Evolutionary conservation across 2,888 invertebrate species (phyloP), one percentile per base, ranked within the genome.

Genomic region (Syrphus vitripennis): DNA sequence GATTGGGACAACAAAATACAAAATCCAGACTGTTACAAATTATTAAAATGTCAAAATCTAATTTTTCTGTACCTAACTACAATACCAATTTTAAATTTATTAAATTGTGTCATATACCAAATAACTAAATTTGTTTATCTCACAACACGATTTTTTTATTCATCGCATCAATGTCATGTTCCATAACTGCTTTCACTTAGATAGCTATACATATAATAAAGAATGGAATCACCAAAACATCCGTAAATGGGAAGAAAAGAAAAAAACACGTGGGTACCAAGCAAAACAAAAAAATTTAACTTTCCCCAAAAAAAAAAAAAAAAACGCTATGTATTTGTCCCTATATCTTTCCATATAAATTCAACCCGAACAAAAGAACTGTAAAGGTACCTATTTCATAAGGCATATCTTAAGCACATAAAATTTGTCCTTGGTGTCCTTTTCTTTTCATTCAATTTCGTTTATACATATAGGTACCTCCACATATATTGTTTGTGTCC

Each of bases 341-440:
- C n/a, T n/a, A n/a, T n/a, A n/a, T n/a, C n/a, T n/a, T n/a, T n/a
- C n/a, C n/a, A n/a, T n/a, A n/a, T n/a, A n/a, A n/a, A 61, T 63
- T 24, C 16, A 26, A n/a, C 29, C 19, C 19, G 5, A 29, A 16
- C 16, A 42, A 63, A 48, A 70, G 61, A 78, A 74, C 24, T n/a
- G n/a, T n/a, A n/a, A n/a, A n/a, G 50, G 37, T 29, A 45, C 40
- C 79, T 71, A 76, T 72, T 75, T 50, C 79, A 65, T 75, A 59
- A 57, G 59, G 55, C 74, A 74, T 70, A 79, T 75, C 83, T 79
- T 70, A 50, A 67, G 57, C 70, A 71, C 80, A 83, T 71, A 79
- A 80, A 53, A 71, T 26, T 59, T 59, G 63, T 48, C 65, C 65
- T 71, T 61, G 48, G 65, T 74, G 42, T 42, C 63, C 63, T 79